Base-by-base conservation (phyloP, 2,888 invertebrate species). In the Sminthurides aquaticus region DNA sequence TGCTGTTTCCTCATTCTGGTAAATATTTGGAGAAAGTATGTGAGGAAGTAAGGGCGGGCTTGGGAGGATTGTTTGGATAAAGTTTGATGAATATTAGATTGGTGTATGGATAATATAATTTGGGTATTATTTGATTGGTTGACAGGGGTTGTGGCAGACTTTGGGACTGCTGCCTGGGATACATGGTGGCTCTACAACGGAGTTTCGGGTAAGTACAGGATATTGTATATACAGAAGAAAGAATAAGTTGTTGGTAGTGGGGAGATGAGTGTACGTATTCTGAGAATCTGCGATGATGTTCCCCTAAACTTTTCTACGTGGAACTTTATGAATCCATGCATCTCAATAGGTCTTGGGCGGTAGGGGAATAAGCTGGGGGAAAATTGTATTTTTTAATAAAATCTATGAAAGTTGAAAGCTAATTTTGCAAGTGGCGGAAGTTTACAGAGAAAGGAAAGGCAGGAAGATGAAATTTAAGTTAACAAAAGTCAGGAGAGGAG, bases 121-220 rank as follows among this genome's bases (percentile, higher is more conserved):
- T 34, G 43, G 15, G 15, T 34, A 34, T 34, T 34, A 34, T 34
- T 34, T 34, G 43, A 34, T 34, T 34, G 15, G 8, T 28, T 63
- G 28, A 25, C 60, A 64, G 64, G 64, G 58, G 64, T 64, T 25
- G n/a, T 34, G 43, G 64, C 64, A 54, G 64, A 64, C 60, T 64
- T 64, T 64, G 64, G 64, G 48, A 64, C 60, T 8, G 64, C 64
- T 18, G 64, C 64, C 43, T 64, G 64, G 64, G 64, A 64, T 28
- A 60, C 56, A n/a, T 64, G 64, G 64, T 64, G 64, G 64, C 26
- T 64, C 24, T 64, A 64, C 64, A 62, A 64, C 28, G 64, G 64
- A 15, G 64, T 64, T 55, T 64, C 64, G 28, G 64, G 64, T 64
- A 60, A 11, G 62, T 62, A 20, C 5, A 5, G 20, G 5, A 52